Conservation (phyloP, 2,888 invertebrate species). For the Erpobdella octoculata region DNA sequence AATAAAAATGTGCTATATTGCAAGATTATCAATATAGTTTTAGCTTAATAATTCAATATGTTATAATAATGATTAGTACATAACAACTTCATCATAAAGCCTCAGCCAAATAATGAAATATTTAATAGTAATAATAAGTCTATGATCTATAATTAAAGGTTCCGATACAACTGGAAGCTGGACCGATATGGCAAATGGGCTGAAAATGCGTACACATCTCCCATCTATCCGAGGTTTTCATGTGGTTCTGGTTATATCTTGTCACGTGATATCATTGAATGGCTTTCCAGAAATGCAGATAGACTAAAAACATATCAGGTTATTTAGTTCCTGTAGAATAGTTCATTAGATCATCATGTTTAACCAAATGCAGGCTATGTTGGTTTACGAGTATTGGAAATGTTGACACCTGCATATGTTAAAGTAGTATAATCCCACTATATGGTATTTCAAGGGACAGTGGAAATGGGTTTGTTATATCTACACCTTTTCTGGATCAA, state of each 20-base stretch:
- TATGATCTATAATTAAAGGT: too few relatives aligned
- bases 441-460: not conserved
- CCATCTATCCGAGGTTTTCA: slow-evolving; percentile 49
- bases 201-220: slow-evolving; percentile 43
- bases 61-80: too few relatives aligned
- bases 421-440: not conserved
- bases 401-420: too few relatives aligned
- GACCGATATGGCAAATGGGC: slow-evolving; percentile 50
- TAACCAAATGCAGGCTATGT: not conserved
- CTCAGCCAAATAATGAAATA: too few relatives aligned
- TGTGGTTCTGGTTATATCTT: slow-evolving; percentile 50
- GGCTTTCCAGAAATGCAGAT: slow-evolving; percentile 43
- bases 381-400: too few relatives aligned
- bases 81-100: too few relatives aligned
- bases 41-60: too few relatives aligned
- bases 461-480: too few relatives aligned
- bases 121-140: too few relatives aligned
- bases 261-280: slow-evolving; percentile 43
- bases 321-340: not conserved
- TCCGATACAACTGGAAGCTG: slow-evolving; percentile 37
- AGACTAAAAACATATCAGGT: slow-evolving; percentile 45
- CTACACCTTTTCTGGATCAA: too few relatives aligned
- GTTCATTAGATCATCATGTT: not conserved
- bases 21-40: too few relatives aligned
- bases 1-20: too few relatives aligned